Base-by-base conservation (phyloP, 2,113 vertebrate genomes). In the Microcebus lehilahytsara region DNA sequence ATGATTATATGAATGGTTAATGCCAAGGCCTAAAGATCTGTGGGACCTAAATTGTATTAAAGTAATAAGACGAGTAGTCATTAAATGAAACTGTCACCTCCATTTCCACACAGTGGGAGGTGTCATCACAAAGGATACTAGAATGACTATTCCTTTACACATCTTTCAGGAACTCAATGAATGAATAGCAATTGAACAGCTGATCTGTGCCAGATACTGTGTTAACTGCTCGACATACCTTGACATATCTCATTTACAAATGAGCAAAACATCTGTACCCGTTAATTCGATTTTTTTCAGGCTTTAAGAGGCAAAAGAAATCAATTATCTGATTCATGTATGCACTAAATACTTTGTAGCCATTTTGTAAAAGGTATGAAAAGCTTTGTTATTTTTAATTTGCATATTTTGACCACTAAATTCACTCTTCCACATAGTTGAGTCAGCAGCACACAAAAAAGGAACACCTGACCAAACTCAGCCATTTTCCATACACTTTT, bases 391-490 rank as follows among this genome's bases (percentile, higher is more conserved):
- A 95, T 51, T 97, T 34, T 0, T 34, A 97, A 96, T 37, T 85
- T 83, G 66, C 93, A 60, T 62, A 92, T 93, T 90, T 87, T 96
- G 86, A 97, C 37, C 1, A 85, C 88, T 96, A 49, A 93, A 85
- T 49, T 85, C 40, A 46, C 42, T 74, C 7, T 72, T 17, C 16
- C 5, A 27, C 20, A 71, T 22, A n/a, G 13, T 42, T 62, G 23
- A 85, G 42, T 22, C 11, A 81, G 85, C 25, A 98, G 34, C 64
- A 92, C 23, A 66, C 67, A 77, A 72, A 91, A 97, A 97, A 93
- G 78, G 88, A 49, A 58, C 88, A 97, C 58, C 72, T 78, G 69
- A 42, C 1, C 62, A 66, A 89, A 64, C 89, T 86, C 67, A 92
- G 46, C 69, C 69, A 96, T 92, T 97, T 74, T 66, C 25, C 49